Evolutionary conservation across 2,113 vertebrate species (phyloP).

Genomic region (Crotalus tigris): DNA sequence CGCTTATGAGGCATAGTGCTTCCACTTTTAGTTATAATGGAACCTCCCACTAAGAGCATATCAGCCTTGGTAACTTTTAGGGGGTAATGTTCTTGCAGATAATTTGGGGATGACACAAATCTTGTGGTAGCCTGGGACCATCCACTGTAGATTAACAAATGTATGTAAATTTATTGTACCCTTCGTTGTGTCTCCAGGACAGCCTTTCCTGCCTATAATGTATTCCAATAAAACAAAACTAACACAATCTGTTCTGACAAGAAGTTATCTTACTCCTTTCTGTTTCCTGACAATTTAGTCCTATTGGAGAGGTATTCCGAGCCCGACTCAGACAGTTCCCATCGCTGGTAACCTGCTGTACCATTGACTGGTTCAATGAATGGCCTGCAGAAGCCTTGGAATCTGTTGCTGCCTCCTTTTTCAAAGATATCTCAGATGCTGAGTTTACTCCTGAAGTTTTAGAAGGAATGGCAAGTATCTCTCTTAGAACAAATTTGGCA

Average conservation of each 20-base stretch:
- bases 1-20: neutral
- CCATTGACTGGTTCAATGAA: constrained; percentile 90
- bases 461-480: constrained; percentile 76
- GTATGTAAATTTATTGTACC: neutral
- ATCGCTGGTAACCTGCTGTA: constrained; percentile 89
- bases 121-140: neutral
- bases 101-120: neutral
- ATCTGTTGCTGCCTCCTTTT: constrained; percentile 79
- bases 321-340: constrained; percentile 88
- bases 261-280: neutral
- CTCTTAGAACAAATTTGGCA: neutral
- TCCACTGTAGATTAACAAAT: neutral
- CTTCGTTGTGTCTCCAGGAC: neutral
- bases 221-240: neutral
- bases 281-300: constrained; percentile 64
- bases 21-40: neutral
- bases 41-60: neutral
- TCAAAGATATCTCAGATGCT: constrained; percentile 78
- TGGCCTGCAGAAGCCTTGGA: constrained; percentile 89
- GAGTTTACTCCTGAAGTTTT: constrained; percentile 58
- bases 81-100: neutral
- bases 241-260: neutral
- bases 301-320: constrained; percentile 86
- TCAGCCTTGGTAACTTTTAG: neutral
- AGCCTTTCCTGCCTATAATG: neutral